Base-by-base conservation (phyloP, 1,140 invertebrate genomes). In the Thereuonema tuberculata region DNA sequence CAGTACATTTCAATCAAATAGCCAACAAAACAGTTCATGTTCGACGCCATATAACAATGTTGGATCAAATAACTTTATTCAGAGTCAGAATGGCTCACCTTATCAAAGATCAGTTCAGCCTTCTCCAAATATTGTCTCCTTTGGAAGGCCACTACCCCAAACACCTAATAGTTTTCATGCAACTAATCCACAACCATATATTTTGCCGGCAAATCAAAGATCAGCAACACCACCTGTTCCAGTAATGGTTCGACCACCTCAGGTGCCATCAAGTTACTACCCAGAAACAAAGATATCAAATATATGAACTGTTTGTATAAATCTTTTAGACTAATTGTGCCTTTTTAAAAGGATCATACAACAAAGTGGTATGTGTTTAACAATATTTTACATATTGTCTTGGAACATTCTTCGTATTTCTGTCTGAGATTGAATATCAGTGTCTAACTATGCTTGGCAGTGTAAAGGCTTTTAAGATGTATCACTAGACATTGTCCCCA, bases 31-130 rank as follows among this genome's bases (percentile, higher is more conserved):
- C 60, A 74, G 69, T 56, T 70, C 72, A 54, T 72, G 74, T n/a
- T 74, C 71, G 57, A 76, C 78, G 63, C 77, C 9, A 20, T 21
- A 78, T 58, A 77, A 76, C 59, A 79, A 76, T 62, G 77, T 75
- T n/a, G 78, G 77, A 12, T 77, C 78, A 2, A 78, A 75, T 64
- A 80, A 79, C 65, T 78, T 77, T 62, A 80, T 78, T 27, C 73
- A 75, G 17, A 69, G 66, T 56, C 53, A 55, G 14, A 17, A 3
- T 9, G 5, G 14, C 14, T 29, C 53, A 29, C 53, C 53, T 28
- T 29, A 5, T 14, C 53, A 29, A 12, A 55, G 14, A 14, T 29
- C 53, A 28, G 14, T 29, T 3, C 25, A 12, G 14, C 26, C 21
- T 20, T 21, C 23, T 12, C 17, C 48, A 20, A 21, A 5, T 9